These are phyloP conservation scores for Drosophila trapezifrons DNA, from an alignment of 1,140 invertebrate species.

Conservation along the genomic window DNA sequence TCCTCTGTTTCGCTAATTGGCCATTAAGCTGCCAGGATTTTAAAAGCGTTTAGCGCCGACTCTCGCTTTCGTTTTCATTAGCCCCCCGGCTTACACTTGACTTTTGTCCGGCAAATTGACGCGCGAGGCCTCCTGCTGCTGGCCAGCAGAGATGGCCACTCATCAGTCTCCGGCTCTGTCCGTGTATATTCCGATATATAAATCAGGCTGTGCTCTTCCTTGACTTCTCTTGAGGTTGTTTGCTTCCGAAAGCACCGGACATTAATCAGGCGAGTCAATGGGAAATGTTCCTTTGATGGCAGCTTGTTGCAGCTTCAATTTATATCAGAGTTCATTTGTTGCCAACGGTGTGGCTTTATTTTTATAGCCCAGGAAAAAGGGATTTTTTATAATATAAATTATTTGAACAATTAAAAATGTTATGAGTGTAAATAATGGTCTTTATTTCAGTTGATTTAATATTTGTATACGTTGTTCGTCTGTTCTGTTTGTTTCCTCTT, in stretches of 20 bases:
- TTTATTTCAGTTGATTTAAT: no score
- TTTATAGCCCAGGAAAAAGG: no score
- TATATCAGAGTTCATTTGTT: slow-evolving; percentile 40
- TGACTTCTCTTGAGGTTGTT: slow-evolving; percentile 54
- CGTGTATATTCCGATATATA: slow-evolving; percentile 37
- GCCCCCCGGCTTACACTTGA: slow-evolving; percentile 38
- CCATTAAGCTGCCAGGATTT: slow-evolving; percentile 65
- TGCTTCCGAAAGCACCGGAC: slow-evolving; percentile 41
- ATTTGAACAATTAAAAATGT: no score
- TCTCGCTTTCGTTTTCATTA: slow-evolving; percentile 54
- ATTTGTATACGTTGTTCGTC: no score
- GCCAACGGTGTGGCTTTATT: slow-evolving; percentile 6
- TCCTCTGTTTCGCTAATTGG: slow-evolving; percentile 65
- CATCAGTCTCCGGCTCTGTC: slow-evolving; percentile 7
- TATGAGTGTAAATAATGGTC: no score
- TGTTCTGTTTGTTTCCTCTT: no score
- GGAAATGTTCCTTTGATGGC: slow-evolving; percentile 38
- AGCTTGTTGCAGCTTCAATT: slow-evolving; percentile 35
- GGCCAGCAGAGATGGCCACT: slow-evolving; percentile 48
- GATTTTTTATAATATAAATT: no score
- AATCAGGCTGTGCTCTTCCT: slow-evolving; percentile 60
- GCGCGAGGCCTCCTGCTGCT: slow-evolving; percentile 51
- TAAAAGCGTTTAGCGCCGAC: slow-evolving; percentile 52
- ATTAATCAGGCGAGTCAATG: slow-evolving; percentile 47
- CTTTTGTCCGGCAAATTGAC: slow-evolving; percentile 38